phyloP scores from a whole-genome alignment of 2,888 invertebrate genomes.

The Hofmannophila pseudospretella region DNA sequence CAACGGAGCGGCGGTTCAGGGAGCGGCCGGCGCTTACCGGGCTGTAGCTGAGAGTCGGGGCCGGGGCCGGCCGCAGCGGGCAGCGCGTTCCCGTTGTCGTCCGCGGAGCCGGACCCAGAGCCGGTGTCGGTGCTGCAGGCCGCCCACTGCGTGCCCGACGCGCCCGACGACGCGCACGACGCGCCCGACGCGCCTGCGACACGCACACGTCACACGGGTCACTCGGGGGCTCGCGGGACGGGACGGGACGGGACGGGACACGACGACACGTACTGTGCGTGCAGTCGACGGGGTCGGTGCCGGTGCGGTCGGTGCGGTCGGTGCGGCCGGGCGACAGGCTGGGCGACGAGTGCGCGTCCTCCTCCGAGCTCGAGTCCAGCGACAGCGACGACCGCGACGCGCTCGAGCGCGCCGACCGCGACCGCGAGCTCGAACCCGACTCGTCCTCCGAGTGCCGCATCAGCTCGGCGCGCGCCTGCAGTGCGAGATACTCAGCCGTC shows the following conservation, averaged over 20 bases:
- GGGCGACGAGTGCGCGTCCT: too few species aligned
- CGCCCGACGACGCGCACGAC: neutral
- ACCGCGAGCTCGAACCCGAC: constrained; percentile 16
- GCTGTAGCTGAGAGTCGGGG: constrained; percentile 9
- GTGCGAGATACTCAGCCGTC: too few species aligned
- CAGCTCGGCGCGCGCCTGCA: too few species aligned
- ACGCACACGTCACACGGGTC: too few species aligned
- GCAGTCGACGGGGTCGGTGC: constrained; percentile 8
- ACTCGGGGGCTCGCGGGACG: too few species aligned
- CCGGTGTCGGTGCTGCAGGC: constrained; percentile 9
- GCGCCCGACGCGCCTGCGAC: too few species aligned
- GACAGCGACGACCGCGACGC: constrained; percentile 32
- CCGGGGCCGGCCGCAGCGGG: constrained; percentile 12
- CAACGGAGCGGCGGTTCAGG: neutral
- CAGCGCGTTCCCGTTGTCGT: constrained; percentile 51
- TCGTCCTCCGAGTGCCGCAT: constrained; percentile 28
- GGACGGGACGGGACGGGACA: too few species aligned
- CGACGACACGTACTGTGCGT: too few species aligned
- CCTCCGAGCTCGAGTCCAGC: constrained; percentile 8
- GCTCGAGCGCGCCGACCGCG: constrained; percentile 24
- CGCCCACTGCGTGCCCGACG: constrained; percentile 5
- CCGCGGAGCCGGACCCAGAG: constrained; percentile 22
- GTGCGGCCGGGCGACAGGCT: constrained; percentile 11
- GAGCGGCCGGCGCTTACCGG: constrained; percentile 10
- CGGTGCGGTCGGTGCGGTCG: neutral